A percentile compares a stretch with the other conserved stretches of the same genome.
These are phyloP conservation scores for Leucophora obtusa DNA, from an alignment of 2,888 invertebrate genomes.

Conservation along the genomic window DNA sequence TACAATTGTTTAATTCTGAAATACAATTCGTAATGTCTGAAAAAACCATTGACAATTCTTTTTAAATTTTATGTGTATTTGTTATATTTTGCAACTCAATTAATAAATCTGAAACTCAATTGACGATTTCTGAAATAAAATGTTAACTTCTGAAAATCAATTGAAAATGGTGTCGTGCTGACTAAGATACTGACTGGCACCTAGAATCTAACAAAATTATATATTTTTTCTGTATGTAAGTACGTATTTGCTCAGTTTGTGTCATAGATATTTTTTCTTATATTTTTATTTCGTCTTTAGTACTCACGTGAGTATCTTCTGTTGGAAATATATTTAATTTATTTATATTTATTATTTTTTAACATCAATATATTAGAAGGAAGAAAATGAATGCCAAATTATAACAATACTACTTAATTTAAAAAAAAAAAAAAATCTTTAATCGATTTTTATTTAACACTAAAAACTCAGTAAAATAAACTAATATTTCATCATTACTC, in stretches of 20 bases:
- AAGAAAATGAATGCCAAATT: background rate
- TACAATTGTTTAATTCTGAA: too few relatives aligned
- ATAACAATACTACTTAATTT: background rate
- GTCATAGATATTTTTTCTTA: background rate
- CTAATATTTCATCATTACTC: background rate
- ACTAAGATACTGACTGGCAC: too few relatives aligned
- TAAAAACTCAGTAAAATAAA: background rate
- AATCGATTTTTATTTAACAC: background rate
- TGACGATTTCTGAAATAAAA: too few relatives aligned
- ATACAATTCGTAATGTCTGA: too few relatives aligned
- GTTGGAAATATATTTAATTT: background rate
- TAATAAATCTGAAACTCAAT: too few relatives aligned
- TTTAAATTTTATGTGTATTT: too few relatives aligned
- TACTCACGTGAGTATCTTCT: slow-evolving; percentile 37
- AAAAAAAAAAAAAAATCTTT: background rate
- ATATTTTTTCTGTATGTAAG: background rate
- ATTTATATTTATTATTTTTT: background rate
- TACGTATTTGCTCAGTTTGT: background rate
- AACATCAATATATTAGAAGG: background rate
- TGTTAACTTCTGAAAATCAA: too few relatives aligned
- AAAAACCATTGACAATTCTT: too few relatives aligned
- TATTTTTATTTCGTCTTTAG: background rate
- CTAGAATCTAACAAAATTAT: background rate
- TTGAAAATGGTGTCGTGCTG: too few relatives aligned
- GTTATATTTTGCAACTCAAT: too few relatives aligned